These are phyloP conservation scores for Macropis europaea DNA, from an alignment of 2,888 invertebrate species.

Conservation along the genomic window DNA sequence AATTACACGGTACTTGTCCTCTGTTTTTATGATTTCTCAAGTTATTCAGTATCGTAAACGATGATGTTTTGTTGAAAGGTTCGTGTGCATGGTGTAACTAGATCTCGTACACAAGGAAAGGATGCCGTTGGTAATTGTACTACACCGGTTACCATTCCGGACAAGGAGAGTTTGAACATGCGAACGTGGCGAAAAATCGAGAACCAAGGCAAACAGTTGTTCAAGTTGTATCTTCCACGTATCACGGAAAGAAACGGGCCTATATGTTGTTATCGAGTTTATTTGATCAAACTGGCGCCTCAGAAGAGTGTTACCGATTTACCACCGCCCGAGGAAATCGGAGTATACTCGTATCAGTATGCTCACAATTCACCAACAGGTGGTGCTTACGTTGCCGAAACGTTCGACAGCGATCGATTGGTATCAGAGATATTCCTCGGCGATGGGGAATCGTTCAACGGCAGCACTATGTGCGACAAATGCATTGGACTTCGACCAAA, in stretches of 20 bases:
- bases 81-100: constrained; percentile 87
- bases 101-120: constrained; percentile 87
- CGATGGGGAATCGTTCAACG: constrained; percentile 81
- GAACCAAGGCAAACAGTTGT: constrained; percentile 85
- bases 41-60: background rate
- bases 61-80: constrained; percentile 60
- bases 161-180: constrained; percentile 83
- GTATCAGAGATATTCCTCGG: constrained; percentile 88
- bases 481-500: constrained; percentile 81
- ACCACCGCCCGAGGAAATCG: constrained; percentile 86
- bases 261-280: constrained; percentile 92
- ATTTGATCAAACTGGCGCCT: constrained; percentile 86
- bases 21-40: background rate
- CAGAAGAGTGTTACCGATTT: constrained; percentile 85
- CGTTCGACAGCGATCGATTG: constrained; percentile 86
- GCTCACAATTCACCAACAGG: constrained; percentile 85
- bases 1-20: constrained; percentile 86
- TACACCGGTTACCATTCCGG: constrained; percentile 88
- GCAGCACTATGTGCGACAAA: constrained; percentile 79
- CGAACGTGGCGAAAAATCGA: constrained; percentile 84
- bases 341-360: constrained; percentile 86
- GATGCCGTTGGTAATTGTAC: constrained; percentile 84
- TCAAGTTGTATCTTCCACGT: constrained; percentile 88
- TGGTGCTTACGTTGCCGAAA: constrained; percentile 92
- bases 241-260: constrained; percentile 92